phyloP scores from a whole-genome alignment of 1,140 invertebrate genomes.

The Helicorthomorpha holstii region DNA sequence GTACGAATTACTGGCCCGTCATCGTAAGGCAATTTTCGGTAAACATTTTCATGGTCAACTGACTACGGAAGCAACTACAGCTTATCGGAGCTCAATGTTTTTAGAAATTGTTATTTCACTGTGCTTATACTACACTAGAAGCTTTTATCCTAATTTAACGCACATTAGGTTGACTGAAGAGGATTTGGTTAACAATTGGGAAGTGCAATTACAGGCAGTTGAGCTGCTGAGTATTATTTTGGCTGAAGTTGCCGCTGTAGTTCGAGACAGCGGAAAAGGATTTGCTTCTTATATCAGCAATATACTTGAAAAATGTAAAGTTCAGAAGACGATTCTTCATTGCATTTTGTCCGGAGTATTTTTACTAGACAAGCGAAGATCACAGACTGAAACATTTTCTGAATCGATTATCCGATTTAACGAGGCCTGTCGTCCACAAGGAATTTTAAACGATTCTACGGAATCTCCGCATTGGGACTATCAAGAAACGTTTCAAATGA shows the following conservation, averaged over 20 bases:
- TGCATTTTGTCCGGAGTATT: constrained; percentile 59
- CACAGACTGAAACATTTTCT: constrained; percentile 41
- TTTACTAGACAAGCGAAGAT: constrained; percentile 3
- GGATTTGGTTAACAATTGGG: constrained; percentile 54
- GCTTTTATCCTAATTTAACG: constrained; percentile 57
- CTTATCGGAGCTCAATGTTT: constrained; percentile 56
- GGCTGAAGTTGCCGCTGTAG: constrained; percentile 57
- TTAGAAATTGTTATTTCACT: constrained; percentile 61
- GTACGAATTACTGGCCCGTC: constrained; percentile 47
- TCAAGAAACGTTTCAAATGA: constrained; percentile 58
- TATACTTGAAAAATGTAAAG: constrained; percentile 59
- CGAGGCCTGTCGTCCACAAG: constrained; percentile 31
- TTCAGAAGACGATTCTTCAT: constrained; percentile 75
- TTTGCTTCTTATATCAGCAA: constrained; percentile 69
- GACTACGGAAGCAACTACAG: constrained; percentile 30
- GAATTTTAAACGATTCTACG: constrained; percentile 19
- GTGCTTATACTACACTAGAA: constrained; percentile 60
- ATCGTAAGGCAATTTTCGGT: constrained; percentile 63
- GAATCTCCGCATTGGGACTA: constrained; percentile 38
- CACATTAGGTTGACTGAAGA: constrained; percentile 45
- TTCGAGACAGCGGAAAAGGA: constrained; percentile 61
- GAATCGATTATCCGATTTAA: constrained; percentile 73
- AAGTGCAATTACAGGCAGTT: constrained; percentile 53
- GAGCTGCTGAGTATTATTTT: constrained; percentile 62
- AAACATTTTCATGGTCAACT: constrained; percentile 54